phyloP scores from a whole-genome alignment of 2,888 invertebrate genomes.

The Drosophila infuscata region DNA sequence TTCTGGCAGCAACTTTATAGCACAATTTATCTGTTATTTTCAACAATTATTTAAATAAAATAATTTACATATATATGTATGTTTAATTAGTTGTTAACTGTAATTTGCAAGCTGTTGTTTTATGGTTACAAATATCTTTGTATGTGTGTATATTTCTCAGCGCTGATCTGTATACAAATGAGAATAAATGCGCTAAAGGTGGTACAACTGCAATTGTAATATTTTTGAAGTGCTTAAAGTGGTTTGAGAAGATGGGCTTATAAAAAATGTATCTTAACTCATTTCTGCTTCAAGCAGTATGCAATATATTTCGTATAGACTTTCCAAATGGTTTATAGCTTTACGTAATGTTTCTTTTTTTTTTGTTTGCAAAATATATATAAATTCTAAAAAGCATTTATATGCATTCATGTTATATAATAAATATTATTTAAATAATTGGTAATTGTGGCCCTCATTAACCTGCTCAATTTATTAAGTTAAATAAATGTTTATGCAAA shows the following conservation, averaged over 20 bases:
- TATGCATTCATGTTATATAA: constrained; percentile 47
- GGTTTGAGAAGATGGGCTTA: neutral
- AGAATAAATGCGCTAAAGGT: constrained; percentile 4
- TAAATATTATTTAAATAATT: constrained; percentile 61
- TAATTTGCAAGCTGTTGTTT: neutral
- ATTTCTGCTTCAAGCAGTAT: neutral
- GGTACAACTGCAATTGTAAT: constrained; percentile 5
- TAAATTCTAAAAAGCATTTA: constrained; percentile 58
- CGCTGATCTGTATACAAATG: neutral
- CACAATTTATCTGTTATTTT: neutral
- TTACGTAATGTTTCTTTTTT: neutral
- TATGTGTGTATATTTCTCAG: neutral
- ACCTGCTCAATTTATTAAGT: constrained; percentile 63
- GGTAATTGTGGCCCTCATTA: constrained; percentile 74
- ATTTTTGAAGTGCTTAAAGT: neutral
- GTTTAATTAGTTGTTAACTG: neutral
- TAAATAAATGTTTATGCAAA: constrained; percentile 64
- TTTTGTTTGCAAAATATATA: constrained; percentile 32
- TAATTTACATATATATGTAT: neutral
- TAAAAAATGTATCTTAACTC: neutral
- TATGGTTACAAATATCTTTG: constrained; percentile 1
- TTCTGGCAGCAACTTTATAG: neutral
- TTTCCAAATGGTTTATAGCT: neutral
- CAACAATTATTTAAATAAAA: neutral
- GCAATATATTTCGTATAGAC: neutral